Percentiles rank a stretch among this genome's conserved stretches.
phyloP scores from a whole-genome alignment of 2,113 vertebrate species.

The Hirundichthys speculiger region DNA sequence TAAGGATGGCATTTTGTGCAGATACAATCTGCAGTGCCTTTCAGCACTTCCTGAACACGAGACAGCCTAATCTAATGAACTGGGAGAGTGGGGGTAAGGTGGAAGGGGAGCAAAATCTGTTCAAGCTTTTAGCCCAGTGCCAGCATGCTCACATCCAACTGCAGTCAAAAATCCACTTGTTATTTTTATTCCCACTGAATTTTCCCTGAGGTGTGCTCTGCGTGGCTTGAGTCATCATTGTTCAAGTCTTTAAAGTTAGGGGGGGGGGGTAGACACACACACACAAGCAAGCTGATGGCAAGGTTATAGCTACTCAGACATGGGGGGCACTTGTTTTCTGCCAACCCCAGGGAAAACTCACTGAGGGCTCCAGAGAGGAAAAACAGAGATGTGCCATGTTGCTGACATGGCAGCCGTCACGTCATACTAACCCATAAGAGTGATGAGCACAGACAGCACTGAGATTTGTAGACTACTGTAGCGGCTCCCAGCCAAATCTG shows the following conservation, averaged over 20 bases:
- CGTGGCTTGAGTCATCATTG: slow-evolving; percentile 81
- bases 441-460: slow-evolving; percentile 76
- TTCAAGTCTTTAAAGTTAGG: slow-evolving; percentile 76
- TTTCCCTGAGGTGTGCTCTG: slow-evolving; percentile 77
- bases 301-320: slow-evolving; percentile 82
- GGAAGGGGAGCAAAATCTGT: slow-evolving; percentile 55
- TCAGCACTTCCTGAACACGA: slow-evolving; percentile 84
- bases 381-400: slow-evolving; percentile 73
- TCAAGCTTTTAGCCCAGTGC: slow-evolving; percentile 76
- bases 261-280: slow-evolving; percentile 8
- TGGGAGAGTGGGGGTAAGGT: not conserved
- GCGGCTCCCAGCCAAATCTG: slow-evolving; percentile 42
- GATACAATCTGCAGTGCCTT: slow-evolving; percentile 83
- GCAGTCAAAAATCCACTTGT: slow-evolving; percentile 78
- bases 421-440: slow-evolving; percentile 74
- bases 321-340: slow-evolving; percentile 79
- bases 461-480: slow-evolving; percentile 55
- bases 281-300: slow-evolving; percentile 79
- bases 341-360: slow-evolving; percentile 79
- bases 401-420: slow-evolving; percentile 82
- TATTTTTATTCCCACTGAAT: slow-evolving; percentile 76
- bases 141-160: slow-evolving; percentile 63
- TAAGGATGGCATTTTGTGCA: slow-evolving; percentile 64
- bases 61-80: slow-evolving; percentile 83
- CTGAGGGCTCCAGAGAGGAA: slow-evolving; percentile 69